Conservation (phyloP, 64 coral and sea anemone genomes). For the Actinia equina region DNA sequence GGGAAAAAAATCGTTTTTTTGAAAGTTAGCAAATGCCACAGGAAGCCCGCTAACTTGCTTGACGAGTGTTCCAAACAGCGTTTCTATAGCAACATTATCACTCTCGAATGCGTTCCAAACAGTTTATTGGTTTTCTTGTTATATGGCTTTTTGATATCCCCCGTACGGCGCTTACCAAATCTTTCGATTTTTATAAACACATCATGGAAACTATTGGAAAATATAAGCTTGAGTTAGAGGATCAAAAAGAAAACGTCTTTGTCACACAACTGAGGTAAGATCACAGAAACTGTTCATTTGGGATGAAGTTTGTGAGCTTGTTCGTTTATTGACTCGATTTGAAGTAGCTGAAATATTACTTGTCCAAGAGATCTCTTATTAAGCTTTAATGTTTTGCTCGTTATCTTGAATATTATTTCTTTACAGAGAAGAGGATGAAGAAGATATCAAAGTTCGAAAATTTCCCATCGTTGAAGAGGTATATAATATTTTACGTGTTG, state of each 20-base stretch:
- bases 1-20: too few species aligned
- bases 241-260: constrained; percentile 86
- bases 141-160: neutral
- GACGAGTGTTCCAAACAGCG: neutral
- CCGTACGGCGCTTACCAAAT: neutral
- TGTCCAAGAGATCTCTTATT: neutral
- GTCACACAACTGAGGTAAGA: constrained; percentile 90
- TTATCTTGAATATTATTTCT: neutral
- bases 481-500: constrained; percentile 1
- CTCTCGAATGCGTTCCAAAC: constrained; percentile 11
- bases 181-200: neutral
- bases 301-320: neutral
- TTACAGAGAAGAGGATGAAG: constrained; percentile 71
- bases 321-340: neutral
- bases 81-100: neutral
- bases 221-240: constrained; percentile 68
- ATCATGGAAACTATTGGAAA: constrained; percentile 36
- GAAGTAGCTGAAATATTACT: neutral
- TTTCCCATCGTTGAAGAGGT: constrained; percentile 95
- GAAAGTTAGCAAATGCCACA: neutral
- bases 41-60: neutral
- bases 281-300: neutral
- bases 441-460: constrained; percentile 73
- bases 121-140: constrained; percentile 3
- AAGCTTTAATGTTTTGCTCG: neutral